phyloP scores from a whole-genome alignment of 2,888 invertebrate species.

The Buathra laborator region DNA sequence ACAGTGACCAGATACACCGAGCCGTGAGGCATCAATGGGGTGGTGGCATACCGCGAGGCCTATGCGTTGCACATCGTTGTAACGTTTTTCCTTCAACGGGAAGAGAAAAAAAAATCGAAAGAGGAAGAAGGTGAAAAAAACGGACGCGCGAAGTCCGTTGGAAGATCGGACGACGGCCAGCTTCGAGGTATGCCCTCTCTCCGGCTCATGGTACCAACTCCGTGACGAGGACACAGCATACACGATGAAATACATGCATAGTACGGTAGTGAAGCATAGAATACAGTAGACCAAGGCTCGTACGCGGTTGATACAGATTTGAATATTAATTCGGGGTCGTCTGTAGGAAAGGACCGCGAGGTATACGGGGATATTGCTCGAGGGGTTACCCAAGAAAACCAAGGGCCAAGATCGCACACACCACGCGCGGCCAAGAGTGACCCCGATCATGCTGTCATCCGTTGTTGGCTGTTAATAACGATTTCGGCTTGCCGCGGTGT shows the following conservation, averaged over 20 bases:
- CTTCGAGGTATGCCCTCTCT: constrained; percentile 25
- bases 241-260: constrained; percentile 20
- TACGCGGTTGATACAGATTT: constrained; percentile 80
- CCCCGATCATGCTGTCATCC: constrained; percentile 67
- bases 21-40: constrained; percentile 40
- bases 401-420: constrained; percentile 66
- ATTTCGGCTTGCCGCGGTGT: constrained; percentile 30
- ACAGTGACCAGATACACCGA: constrained; percentile 54
- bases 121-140: constrained; percentile 49
- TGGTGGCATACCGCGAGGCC: constrained; percentile 27
- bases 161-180: constrained; percentile 58
- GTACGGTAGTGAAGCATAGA: constrained; percentile 3
- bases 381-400: constrained; percentile 68
- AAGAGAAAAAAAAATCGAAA: constrained; percentile 21
- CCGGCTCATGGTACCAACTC: constrained; percentile 10
- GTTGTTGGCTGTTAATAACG: constrained; percentile 74
- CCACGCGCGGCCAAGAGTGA: constrained; percentile 53
- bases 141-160: constrained; percentile 65
- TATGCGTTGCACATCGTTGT: constrained; percentile 36
- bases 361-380: constrained; percentile 67
- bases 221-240: constrained; percentile 27
- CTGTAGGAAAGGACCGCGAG: constrained; percentile 66
- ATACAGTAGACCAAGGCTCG: constrained; percentile 42
- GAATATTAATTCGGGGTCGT: constrained; percentile 82
- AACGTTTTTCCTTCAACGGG: constrained; percentile 34